These are phyloP conservation scores for Dinocampus coccinellae DNA, from an alignment of 2,888 invertebrate species.

Conservation along the genomic window DNA sequence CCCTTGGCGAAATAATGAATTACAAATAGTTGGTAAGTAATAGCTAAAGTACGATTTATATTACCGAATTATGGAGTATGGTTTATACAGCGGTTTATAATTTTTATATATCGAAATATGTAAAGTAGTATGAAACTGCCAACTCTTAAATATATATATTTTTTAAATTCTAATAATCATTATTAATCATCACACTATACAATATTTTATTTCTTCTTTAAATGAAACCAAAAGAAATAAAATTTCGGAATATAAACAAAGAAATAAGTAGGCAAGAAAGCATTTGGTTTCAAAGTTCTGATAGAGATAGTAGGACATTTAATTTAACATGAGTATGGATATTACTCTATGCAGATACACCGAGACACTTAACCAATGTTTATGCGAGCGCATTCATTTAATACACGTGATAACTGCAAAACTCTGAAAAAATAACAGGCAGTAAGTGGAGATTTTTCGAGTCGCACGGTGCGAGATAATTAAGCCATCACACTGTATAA, in stretches of 20 bases:
- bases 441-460: slow-evolving; percentile 31
- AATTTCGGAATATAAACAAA: not conserved
- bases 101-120: too few relatives aligned
- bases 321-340: slow-evolving; percentile 29
- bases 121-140: too few relatives aligned
- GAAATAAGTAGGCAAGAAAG: slow-evolving; percentile 14
- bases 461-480: slow-evolving; percentile 28
- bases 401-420: slow-evolving; percentile 30
- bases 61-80: too few relatives aligned
- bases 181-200: too few relatives aligned
- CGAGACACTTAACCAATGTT: slow-evolving; percentile 7
- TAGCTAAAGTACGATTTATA: too few relatives aligned
- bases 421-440: slow-evolving; percentile 28
- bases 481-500: slow-evolving; percentile 28
- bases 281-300: slow-evolving; percentile 20
- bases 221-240: not conserved
- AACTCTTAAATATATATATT: too few relatives aligned
- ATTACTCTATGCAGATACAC: too few relatives aligned
- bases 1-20: too few relatives aligned
- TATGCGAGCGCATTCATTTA: slow-evolving; percentile 19
- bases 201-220: too few relatives aligned
- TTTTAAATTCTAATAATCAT: too few relatives aligned
- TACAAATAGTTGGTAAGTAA: too few relatives aligned
- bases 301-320: slow-evolving; percentile 31
- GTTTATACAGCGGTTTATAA: too few relatives aligned